Evolutionary conservation across 2,113 vertebrate species (phyloP), one percentile per base, ranked within the genome.

Genomic region (Amblyopsis rosae): DNA sequence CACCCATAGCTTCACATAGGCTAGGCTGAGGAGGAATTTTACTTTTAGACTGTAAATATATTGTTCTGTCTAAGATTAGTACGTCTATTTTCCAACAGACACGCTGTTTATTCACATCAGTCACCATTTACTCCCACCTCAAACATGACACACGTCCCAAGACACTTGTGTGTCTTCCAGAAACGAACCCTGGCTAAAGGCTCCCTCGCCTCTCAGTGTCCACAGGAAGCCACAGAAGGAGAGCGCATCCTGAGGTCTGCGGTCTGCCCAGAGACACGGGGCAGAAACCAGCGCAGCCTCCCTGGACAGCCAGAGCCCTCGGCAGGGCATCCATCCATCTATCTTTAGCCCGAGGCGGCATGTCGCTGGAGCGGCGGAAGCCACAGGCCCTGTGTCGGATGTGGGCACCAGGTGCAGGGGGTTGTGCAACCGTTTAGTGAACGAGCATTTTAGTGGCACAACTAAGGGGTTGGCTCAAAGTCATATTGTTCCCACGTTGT

Each of bases 281-380:
- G 84, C 84, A 86, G 84, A 86, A 59, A 86, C 86, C 82, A 88
- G 80, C 85, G 69, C 59, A 73, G 81, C 69, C 66, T 62, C 76
- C 73, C 86, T 88, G 91, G 92, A 93, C 90, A 86, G 92, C 87
- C 84, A 84, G 87, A 87, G 80, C 65, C 79, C 69, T 70, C 72
- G 55, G 62, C 65, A 68, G 26, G 26, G 26, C 26, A 73, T 75
- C 82, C 70, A 77, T 79, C 33, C 46, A 67, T 73, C 79, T 73
- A 76, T 71, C 84, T 90, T 89, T 89, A 91, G 80, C 76, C 49
- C 64, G 72, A 75, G 69, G 73, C 64, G 0, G 35, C 35, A 41
- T 41, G 7, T 41, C 35, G 7, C 35, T 41, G 35, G 35, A 6
- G 35, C 35, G 35, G 35, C 1, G 35, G 35, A 41, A 41, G 35